Evolutionary conservation across 2,113 vertebrate species (phyloP).

Genomic region (Pipa parva): DNA sequence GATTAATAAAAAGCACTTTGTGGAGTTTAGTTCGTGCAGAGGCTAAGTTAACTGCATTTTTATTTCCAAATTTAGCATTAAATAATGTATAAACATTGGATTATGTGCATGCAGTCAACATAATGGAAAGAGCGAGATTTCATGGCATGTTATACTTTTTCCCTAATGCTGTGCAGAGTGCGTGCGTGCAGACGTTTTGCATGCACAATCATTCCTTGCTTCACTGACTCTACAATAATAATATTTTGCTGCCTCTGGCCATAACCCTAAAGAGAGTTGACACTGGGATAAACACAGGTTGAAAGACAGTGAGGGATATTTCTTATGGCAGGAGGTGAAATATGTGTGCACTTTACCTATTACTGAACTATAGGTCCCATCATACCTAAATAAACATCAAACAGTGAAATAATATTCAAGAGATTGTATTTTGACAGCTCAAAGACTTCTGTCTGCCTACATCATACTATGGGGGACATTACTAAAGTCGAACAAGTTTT

Average conservation of each 20-base stretch:
- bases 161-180: neutral
- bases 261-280: conserved; percentile 11
- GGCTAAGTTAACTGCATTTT: conserved; percentile 16
- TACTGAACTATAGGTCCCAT: too few species aligned
- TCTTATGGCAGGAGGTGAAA: too few species aligned
- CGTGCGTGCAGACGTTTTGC: conserved; percentile 9
- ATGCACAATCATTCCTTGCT: conserved; percentile 17
- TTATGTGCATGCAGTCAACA: conserved; percentile 31
- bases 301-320: too few species aligned
- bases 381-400: too few species aligned
- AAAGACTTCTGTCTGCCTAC: too few species aligned
- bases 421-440: too few species aligned
- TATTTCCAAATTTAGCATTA: conserved; percentile 27
- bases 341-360: too few species aligned
- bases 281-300: conserved; percentile 9
- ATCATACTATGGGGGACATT: too few species aligned
- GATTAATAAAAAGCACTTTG: conserved; percentile 53
- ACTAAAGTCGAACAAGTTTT: too few species aligned
- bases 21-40: conserved; percentile 45
- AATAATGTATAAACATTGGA: conserved; percentile 31
- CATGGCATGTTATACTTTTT: conserved; percentile 18
- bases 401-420: too few species aligned
- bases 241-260: conserved; percentile 25
- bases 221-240: conserved; percentile 24
- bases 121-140: conserved; percentile 25